Evolutionary conservation across 2,888 invertebrate species (phyloP), one percentile per base, ranked within the genome.

Genomic region (Sesia apiformis): DNA sequence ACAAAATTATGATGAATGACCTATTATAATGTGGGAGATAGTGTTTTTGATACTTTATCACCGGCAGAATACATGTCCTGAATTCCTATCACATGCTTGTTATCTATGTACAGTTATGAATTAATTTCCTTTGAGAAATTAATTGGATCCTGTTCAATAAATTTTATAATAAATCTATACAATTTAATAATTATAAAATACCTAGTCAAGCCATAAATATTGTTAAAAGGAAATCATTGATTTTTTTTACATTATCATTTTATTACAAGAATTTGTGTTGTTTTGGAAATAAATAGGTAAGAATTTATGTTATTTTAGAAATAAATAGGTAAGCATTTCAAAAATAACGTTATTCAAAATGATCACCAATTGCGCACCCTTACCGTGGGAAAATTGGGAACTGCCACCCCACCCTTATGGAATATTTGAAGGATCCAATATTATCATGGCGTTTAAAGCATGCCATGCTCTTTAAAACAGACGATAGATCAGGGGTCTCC

Each of bases 31-130:
- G 46, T 46, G 46, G n/a, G 46, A 8, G 46, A 46, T 46, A 46
- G n/a, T 46, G 23, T 46, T 23, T 46, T 46, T 56, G 57, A 56
- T 60, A 53, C 50, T 53, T 57, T 61, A 58, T 60, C 56, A 56
- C 51, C 40, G 52, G 51, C 52, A 23, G 57, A 59, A 56, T 61
- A 56, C 52, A 52, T 63, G 65, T 56, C 63, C 66, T 64, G 63
- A 62, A 63, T 65, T 57, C 52, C 57, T 60, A 60, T 63, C 60
- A 59, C 43, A 51, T 51, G 56, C 56, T 57, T 62, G 55, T 62
- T 66, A 64, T 63, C 62, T 46, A 46, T 46, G n/a, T 46, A 46
- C 46, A 46, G 8, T 46, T 23, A 8, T 23, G 23, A 8, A 46
- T 8, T 46, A 46, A 46, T 46, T 46, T 46, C 46, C 46, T 46